phyloP scores from a whole-genome alignment of 2,113 vertebrate species.

The Ivindomyrus marchei region DNA sequence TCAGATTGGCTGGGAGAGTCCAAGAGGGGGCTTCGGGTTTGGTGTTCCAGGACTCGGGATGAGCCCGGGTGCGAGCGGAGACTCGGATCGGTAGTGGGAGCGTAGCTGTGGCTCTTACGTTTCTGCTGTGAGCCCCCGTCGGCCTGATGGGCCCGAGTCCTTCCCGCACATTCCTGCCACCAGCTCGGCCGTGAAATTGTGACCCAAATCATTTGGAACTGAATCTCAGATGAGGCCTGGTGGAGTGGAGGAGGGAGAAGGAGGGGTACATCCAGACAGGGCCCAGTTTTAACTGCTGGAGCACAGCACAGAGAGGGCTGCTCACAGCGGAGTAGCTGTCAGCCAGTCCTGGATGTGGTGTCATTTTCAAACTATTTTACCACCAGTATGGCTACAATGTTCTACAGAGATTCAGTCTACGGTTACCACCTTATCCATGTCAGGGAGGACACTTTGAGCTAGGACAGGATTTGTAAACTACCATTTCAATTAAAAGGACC shows the following conservation, averaged over 20 bases:
- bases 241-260: neutral
- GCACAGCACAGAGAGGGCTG: neutral
- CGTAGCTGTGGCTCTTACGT: neutral
- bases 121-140: neutral
- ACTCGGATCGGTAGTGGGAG: neutral
- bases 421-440: neutral
- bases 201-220: conserved; percentile 28
- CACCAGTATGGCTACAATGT: neutral
- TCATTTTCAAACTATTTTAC: neutral
- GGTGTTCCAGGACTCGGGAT: neutral
- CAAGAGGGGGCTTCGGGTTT: neutral
- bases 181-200: conserved; percentile 22
- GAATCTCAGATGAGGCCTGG: neutral
- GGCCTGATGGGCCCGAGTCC: neutral
- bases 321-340: neutral
- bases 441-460: neutral
- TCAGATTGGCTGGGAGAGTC: neutral
- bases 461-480: neutral
- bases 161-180: neutral
- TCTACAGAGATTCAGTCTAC: neutral
- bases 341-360: neutral
- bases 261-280: neutral
- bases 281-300: neutral
- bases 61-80: neutral
- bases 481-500: neutral